Base-by-base conservation (phyloP, 2,797 vertebrate genomes). In the Sylvia borin region DNA sequence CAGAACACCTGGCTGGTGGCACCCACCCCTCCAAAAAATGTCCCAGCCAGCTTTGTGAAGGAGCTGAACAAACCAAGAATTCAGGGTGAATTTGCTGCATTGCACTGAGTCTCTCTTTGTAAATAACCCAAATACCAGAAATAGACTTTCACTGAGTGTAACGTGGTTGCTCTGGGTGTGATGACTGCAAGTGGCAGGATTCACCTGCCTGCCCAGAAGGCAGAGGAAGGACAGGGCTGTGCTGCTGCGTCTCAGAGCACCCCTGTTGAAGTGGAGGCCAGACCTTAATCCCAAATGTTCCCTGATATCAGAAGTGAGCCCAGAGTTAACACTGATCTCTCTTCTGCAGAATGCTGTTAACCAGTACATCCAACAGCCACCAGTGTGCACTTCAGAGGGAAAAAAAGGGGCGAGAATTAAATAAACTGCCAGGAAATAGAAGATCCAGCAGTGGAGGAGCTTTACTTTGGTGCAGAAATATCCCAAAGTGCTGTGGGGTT, bases 121-220 rank as follows among this genome's bases (percentile, higher is more conserved):
- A 80, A 94, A 91, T 83, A 92, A 95, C 85, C 53, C 92, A 73
- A 86, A 88, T 92, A 51, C 51, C 85, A 91, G 85, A 94, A 80
- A 90, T 48, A 78, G 79, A 31, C 36, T 71, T 62, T 20, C 67
- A 47, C 61, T 38, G 64, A 53, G 42, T 5, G 43, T 64, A 45
- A 1, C 32, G 42, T 16, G 24, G 26, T 21, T 47, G 55, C 64
- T 76, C 71, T 50, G 73, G 27, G 4, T 38, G 77, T 5, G 75
- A 9, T 18, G 61, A 12, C 14, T 38, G 67, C 24, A 9, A 45
- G 83, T 5, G 54, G 31, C 58, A 91, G 54, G 38, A 55, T 40
- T 76, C 67, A 64, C 74, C 54, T 40, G 72, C 61, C 57, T n/a
- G 29, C 53, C 48, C 24, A 22, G 40, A 7, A 74, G 64, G 24